phyloP scores from a whole-genome alignment of 2,797 vertebrate species.

The Tachyglossus aculeatus region DNA sequence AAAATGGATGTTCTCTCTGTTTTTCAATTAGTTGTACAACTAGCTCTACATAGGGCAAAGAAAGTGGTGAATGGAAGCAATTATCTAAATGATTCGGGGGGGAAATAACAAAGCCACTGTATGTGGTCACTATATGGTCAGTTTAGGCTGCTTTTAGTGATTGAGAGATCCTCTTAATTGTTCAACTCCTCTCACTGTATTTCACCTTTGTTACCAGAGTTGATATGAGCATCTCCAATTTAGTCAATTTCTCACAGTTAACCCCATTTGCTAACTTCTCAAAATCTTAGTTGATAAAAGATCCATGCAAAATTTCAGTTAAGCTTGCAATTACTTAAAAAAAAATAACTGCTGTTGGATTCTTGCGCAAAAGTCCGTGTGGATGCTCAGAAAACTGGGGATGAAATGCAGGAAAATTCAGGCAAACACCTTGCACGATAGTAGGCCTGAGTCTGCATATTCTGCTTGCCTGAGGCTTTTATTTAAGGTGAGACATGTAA shows the following conservation, averaged over 20 bases:
- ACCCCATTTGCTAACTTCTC: neutral
- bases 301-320: neutral
- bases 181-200: too few relatives aligned
- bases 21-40: too few relatives aligned
- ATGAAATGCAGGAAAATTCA: neutral
- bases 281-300: neutral
- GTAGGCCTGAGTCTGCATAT: neutral
- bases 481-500: neutral
- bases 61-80: too few relatives aligned
- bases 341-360: conserved; percentile 10
- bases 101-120: too few relatives aligned
- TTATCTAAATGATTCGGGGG: too few relatives aligned
- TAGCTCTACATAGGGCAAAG: conserved; percentile 10
- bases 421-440: neutral
- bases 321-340: neutral
- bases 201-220: neutral
- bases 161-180: too few relatives aligned
- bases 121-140: too few relatives aligned
- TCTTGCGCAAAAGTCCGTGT: neutral
- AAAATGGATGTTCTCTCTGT: too few relatives aligned
- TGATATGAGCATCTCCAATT: neutral
- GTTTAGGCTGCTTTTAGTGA: too few relatives aligned
- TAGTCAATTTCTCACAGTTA: neutral
- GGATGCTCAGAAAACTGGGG: neutral
- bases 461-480: neutral